Conservation (phyloP, 2,113 vertebrate genomes). For the Lasiurus cinereus region DNA sequence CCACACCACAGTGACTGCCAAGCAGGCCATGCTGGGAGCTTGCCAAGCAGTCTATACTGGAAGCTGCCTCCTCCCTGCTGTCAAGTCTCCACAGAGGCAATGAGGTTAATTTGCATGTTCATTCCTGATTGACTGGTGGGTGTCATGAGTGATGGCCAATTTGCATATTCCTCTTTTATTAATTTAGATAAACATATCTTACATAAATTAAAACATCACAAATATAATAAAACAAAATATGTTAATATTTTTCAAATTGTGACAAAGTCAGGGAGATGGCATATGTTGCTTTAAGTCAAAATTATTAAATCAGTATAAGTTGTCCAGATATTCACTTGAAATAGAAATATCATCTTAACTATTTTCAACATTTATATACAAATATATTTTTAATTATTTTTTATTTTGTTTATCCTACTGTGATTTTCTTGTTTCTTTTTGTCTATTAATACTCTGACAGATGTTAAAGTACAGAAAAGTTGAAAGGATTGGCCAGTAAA, state of each 20-base stretch:
- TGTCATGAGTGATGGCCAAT: too few species aligned
- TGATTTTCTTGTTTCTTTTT: not conserved
- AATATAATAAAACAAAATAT: not conserved
- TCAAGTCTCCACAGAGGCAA: too few species aligned
- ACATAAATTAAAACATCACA: not conserved
- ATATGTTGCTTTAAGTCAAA: slow-evolving; percentile 31
- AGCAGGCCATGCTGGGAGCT: too few species aligned
- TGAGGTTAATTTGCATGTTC: too few species aligned
- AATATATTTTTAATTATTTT: not conserved
- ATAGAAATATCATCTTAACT: not conserved
- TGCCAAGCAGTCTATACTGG: too few species aligned
- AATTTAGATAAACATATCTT: not conserved
- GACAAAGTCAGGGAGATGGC: not conserved
- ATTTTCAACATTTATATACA: not conserved
- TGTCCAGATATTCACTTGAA: not conserved
- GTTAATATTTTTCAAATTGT: not conserved
- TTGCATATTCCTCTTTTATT: too few species aligned
- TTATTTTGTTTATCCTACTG: not conserved
- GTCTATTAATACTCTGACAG: not conserved
- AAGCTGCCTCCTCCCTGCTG: too few species aligned
- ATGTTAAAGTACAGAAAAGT: not conserved
- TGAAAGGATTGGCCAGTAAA: not conserved
- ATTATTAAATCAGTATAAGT: not conserved
- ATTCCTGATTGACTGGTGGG: too few species aligned
- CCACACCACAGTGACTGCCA: too few species aligned